These are phyloP conservation scores for western clawed frog (Xenopus tropicalis) DNA, from an alignment of 2,113 vertebrate species.

Conservation along the genomic window UCB_Xtro_10.0 CM004450.2:57135001-57135500, in stretches of 20 bases:
- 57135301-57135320: constrained; percentile 33
- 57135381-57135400: not conserved
- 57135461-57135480: constrained; percentile 7
- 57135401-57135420: not conserved
- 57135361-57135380: not conserved
- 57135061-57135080: constrained; percentile 59
- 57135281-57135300: constrained; percentile 2
- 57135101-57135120: constrained; percentile 57
- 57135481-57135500: constrained; percentile 2
- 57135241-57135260: constrained; percentile 65
- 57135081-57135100: constrained; percentile 62
- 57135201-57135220: constrained; percentile 64
- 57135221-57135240: constrained; percentile 65
- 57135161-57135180: constrained; percentile 60
- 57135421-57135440: not conserved
- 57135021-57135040: constrained; percentile 60
- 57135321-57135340: not conserved
- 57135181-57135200: constrained; percentile 51
- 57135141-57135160: constrained; percentile 55
- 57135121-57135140: constrained; percentile 60
- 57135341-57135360: not conserved
- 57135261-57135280: constrained; percentile 65
- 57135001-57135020: constrained; percentile 52
- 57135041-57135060: constrained; percentile 56
- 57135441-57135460: constrained; percentile 4